These are phyloP conservation scores for Limnephilus rhombicus DNA, from an alignment of 2,888 invertebrate species.

Conservation along the genomic window DNA sequence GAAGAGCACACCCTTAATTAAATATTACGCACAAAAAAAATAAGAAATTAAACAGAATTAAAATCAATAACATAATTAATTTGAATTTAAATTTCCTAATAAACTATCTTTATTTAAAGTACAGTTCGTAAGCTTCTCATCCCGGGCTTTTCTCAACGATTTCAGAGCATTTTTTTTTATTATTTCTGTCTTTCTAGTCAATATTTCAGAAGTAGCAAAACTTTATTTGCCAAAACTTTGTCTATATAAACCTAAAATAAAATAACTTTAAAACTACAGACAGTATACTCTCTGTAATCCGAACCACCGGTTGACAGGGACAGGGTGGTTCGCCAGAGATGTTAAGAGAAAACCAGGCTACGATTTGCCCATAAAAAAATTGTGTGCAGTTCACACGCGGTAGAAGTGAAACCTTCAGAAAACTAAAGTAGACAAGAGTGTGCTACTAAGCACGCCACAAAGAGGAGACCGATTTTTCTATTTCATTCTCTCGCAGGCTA, in stretches of 20 bases:
- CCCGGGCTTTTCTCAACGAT: not conserved
- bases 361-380: too few species aligned
- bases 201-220: not conserved
- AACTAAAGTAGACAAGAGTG: too few species aligned
- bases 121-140: not conserved
- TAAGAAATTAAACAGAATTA: not conserved
- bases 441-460: too few species aligned
- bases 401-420: too few species aligned
- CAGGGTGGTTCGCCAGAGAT: too few species aligned
- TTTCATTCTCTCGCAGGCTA: too few species aligned
- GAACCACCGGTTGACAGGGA: too few species aligned
- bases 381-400: too few species aligned
- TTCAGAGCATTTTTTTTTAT: not conserved
- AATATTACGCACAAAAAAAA: not conserved
- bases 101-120: not conserved
- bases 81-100: not conserved
- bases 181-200: not conserved
- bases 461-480: too few species aligned
- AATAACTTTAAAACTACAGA: not conserved
- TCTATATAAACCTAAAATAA: not conserved
- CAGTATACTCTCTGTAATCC: too few species aligned
- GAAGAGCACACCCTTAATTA: not conserved
- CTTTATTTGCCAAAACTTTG: not conserved
- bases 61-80: not conserved
- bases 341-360: too few species aligned